Conservation (phyloP, 1,140 invertebrate species). For the Teleogryllus occipitalis region DNA sequence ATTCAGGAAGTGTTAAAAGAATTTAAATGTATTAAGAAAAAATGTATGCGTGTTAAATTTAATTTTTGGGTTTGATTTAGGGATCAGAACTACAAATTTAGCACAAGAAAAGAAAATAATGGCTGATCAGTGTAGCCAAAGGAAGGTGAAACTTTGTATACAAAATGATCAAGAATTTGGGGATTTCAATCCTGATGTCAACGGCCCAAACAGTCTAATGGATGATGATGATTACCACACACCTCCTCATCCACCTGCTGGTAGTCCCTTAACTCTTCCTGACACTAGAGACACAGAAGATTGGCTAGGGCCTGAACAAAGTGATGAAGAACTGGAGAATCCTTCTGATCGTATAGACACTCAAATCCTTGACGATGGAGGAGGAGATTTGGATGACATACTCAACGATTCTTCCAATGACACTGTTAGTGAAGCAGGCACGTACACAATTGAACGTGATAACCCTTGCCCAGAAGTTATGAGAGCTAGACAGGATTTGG, state of each 20-base stretch:
- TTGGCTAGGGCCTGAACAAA: background rate
- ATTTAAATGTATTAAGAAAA: no score
- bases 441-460: conserved; percentile 79
- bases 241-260: background rate
- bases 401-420: conserved; percentile 34
- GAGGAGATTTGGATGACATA: conserved; percentile 2
- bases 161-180: conserved; percentile 11
- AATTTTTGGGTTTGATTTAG: background rate
- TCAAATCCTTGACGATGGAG: background rate
- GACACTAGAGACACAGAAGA: background rate
- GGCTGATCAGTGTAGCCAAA: conserved; percentile 13
- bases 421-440: conserved; percentile 71
- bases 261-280: background rate
- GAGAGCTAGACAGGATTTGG: conserved; percentile 77
- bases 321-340: conserved; percentile 11
- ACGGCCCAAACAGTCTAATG: background rate
- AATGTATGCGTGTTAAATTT: no score
- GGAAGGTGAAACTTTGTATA: background rate
- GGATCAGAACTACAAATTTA: conserved; percentile 18
- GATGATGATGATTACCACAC: background rate
- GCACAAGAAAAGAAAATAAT: conserved; percentile 22
- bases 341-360: background rate
- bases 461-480: conserved; percentile 70
- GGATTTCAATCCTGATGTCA: conserved; percentile 9
- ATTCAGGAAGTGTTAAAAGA: no score